Conservation (phyloP, 2,797 vertebrate species). For the Catamblyrhynchus diadema region DNA sequence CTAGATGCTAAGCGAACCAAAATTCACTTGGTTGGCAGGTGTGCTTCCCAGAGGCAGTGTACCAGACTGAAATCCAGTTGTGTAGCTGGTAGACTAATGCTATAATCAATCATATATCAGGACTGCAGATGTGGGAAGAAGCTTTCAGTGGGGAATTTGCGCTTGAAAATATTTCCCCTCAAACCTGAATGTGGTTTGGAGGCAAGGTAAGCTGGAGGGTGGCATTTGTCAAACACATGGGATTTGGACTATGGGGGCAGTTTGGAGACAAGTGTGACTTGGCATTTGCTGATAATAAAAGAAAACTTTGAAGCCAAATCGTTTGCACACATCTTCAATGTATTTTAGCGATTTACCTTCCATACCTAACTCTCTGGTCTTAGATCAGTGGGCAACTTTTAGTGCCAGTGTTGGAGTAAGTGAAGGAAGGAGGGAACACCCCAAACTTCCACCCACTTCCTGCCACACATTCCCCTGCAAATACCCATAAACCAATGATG, state of each 20-base stretch:
- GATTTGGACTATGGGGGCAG: neutral
- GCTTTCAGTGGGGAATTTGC: neutral
- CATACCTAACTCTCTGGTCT: neutral
- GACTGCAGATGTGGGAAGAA: neutral
- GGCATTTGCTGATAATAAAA: neutral
- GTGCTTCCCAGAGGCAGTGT: neutral
- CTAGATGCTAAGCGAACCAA: neutral
- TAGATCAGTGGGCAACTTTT: neutral
- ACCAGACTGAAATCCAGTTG: neutral
- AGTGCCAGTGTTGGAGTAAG: neutral
- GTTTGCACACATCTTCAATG: neutral
- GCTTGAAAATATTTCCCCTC: neutral
- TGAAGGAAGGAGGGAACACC: neutral
- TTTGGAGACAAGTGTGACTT: neutral
- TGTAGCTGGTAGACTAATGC: neutral
- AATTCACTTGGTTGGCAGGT: neutral
- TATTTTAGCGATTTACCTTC: neutral
- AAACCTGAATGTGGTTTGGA: neutral
- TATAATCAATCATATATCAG: neutral
- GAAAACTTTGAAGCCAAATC: neutral
- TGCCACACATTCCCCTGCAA: fast-evolving
- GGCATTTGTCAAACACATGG: neutral
- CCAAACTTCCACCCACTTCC: neutral
- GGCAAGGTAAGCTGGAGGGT: neutral
- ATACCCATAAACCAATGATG: neutral